A percentile compares a stretch with the other conserved stretches of the same genome.
Evolutionary conservation across 2,113 vertebrate species (phyloP).

Genomic region (Takifugu bimaculatus): DNA sequence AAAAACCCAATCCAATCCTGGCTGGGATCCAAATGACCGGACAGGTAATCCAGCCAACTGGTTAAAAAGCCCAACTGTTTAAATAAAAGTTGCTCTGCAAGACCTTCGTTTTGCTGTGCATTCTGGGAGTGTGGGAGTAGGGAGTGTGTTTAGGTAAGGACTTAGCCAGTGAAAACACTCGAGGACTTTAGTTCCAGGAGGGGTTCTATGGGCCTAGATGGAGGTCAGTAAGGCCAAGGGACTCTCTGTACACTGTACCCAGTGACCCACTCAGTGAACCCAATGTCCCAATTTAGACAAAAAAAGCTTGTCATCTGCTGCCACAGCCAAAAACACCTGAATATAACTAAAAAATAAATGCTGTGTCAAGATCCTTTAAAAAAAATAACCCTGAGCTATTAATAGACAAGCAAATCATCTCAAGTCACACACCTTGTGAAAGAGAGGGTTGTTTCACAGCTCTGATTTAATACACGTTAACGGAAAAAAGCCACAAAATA

Average conservation of each 20-base stretch:
- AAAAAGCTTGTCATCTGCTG: background rate
- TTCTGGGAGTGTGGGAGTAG: slow-evolving; percentile 45
- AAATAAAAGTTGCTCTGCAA: slow-evolving; percentile 13
- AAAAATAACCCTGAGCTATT: too few relatives aligned
- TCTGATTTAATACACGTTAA: too few relatives aligned
- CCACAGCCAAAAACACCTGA: background rate
- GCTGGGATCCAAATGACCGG: slow-evolving; percentile 12
- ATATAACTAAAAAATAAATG: background rate
- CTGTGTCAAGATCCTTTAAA: background rate
- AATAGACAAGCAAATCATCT: too few relatives aligned
- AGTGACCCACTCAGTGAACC: slow-evolving; percentile 28
- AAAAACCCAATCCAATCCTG: background rate
- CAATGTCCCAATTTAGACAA: background rate
- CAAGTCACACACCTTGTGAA: too few relatives aligned
- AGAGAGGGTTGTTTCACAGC: too few relatives aligned
- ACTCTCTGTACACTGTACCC: slow-evolving; percentile 42
- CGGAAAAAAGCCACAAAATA: too few relatives aligned
- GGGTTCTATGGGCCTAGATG: slow-evolving; percentile 43
- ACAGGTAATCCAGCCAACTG: slow-evolving; percentile 9
- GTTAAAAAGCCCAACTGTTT: slow-evolving; percentile 10
- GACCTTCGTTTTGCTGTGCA: slow-evolving; percentile 16
- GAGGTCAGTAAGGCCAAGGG: slow-evolving; percentile 55
- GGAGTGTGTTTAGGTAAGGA: slow-evolving; percentile 62
- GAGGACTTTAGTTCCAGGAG: slow-evolving; percentile 35
- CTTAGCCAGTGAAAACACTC: slow-evolving; percentile 58